Base-by-base conservation (phyloP, 2,888 invertebrate genomes). In the Morpho achilles region DNA sequence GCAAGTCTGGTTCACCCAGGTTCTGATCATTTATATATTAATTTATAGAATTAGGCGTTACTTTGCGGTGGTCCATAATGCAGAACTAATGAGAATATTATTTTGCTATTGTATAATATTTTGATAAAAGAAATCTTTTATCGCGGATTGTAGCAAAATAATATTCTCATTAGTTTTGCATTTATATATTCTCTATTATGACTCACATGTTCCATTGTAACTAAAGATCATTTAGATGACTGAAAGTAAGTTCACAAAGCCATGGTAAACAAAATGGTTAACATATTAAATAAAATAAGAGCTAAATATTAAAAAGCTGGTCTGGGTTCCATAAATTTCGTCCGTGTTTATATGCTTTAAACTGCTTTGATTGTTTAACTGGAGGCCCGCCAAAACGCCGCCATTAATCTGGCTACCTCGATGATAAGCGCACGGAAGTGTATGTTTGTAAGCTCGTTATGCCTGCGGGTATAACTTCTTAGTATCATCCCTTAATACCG, bases 291-390 rank as follows among this genome's bases (percentile, higher is more conserved):
- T 73, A 67, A 77, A 77, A 76, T 73, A 74, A 73, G 75, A 78
- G 69, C 67, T 75, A 72, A 72, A 74, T 68, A 72, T 79, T 77
- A 83, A 82, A 82, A 80, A 76, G 66, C 71, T 66, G 68, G 73
- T 76, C 75, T 79, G 78, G 72, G 67, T 72, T 74, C 77, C 73
- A 82, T 86, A 84, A 81, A 85, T 82, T 77, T 69, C 69, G 67
- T 71, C 59, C 72, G 73, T 79, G 77, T 84, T 81, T 83, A 72
- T 78, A 66, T 77, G 71, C 72, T 76, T 78, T 71, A 75, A 76
- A 75, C 74, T 75, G 79, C 66, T 74, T 54, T 82, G 85, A 87
- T 85, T 82, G 87, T 81, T 84, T 84, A 81, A 70, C 79, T 88
- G 87, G 87, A 76, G 65, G 53, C 58, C 60, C 42, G 84, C 87